phyloP scores from a whole-genome alignment of 2,113 vertebrate genomes.

The Xenopus borealis region DNA sequence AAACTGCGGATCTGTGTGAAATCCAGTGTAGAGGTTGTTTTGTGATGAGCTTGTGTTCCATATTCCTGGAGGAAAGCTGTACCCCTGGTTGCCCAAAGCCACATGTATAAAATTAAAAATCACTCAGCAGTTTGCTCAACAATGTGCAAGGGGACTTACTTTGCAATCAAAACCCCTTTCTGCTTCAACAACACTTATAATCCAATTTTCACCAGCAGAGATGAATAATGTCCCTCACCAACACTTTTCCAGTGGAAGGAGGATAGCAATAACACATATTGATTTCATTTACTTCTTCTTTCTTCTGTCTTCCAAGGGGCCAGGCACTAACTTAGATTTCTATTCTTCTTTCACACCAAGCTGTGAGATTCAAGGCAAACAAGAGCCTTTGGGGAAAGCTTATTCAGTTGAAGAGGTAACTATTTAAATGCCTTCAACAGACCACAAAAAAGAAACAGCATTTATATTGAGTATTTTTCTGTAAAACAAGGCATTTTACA shows the following conservation, averaged over 20 bases:
- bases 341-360: constrained; percentile 19
- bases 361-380: constrained; percentile 21
- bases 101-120: constrained; percentile 38
- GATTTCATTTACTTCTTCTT: constrained; percentile 50
- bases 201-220: constrained; percentile 51
- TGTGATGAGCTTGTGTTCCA: not conserved
- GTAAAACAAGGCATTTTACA: too few relatives aligned
- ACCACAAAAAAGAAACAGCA: not conserved
- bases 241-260: constrained; percentile 36
- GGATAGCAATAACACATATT: constrained; percentile 50
- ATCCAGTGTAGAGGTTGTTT: constrained; percentile 19
- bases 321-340: constrained; percentile 16
- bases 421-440: constrained; percentile 15
- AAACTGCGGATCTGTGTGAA: constrained; percentile 36
- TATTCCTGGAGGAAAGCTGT: constrained; percentile 21
- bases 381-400: constrained; percentile 15
- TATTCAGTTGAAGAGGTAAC: constrained; percentile 23
- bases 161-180: constrained; percentile 52
- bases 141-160: constrained; percentile 33
- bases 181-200: constrained; percentile 51
- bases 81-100: constrained; percentile 20
- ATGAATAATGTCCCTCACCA: constrained; percentile 53
- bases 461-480: not conserved
- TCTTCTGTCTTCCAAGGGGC: constrained; percentile 16
- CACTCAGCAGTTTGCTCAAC: constrained; percentile 35